Evolutionary conservation across 1,140 invertebrate species (phyloP).

Genomic region (Zaprionus africanus): DNA sequence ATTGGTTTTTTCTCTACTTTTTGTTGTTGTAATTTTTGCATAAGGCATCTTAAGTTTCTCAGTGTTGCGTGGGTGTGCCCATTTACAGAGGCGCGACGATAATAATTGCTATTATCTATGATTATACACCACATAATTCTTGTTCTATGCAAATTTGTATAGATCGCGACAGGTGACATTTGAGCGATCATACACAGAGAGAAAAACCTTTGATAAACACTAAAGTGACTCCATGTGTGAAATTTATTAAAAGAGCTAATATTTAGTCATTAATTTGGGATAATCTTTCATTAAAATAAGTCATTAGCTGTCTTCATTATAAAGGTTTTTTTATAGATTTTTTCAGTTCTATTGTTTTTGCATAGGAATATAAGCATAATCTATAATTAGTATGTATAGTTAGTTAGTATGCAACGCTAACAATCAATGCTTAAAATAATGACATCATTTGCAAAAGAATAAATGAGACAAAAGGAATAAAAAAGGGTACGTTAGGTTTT

Average conservation of each 20-base stretch:
- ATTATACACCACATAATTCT: slow-evolving; percentile 48
- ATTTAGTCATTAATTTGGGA: no score
- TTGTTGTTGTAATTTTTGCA: slow-evolving; percentile 29
- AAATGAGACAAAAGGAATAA: not conserved
- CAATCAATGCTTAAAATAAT: not conserved
- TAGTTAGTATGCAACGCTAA: not conserved
- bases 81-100: slow-evolving; percentile 61
- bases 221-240: not conserved
- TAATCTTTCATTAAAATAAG: no score
- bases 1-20: slow-evolving; percentile 39
- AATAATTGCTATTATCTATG: slow-evolving; percentile 64
- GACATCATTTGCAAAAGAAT: slow-evolving; percentile 11
- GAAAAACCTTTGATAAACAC: not conserved
- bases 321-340: not conserved
- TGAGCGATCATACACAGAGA: not conserved
- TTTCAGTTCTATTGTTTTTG: not conserved
- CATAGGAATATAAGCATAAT: not conserved
- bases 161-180: slow-evolving; percentile 53
- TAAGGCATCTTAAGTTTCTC: slow-evolving; percentile 14
- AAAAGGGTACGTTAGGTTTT: not conserved
- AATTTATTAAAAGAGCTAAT: no score
- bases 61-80: slow-evolving; percentile 54
- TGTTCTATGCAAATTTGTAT: slow-evolving; percentile 51
- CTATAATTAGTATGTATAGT: slow-evolving; percentile 1
- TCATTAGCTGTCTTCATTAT: not conserved